Evolutionary conservation across 1,140 invertebrate species (phyloP), one percentile per base, ranked within the genome.

Genomic region (Orius insidiosus): DNA sequence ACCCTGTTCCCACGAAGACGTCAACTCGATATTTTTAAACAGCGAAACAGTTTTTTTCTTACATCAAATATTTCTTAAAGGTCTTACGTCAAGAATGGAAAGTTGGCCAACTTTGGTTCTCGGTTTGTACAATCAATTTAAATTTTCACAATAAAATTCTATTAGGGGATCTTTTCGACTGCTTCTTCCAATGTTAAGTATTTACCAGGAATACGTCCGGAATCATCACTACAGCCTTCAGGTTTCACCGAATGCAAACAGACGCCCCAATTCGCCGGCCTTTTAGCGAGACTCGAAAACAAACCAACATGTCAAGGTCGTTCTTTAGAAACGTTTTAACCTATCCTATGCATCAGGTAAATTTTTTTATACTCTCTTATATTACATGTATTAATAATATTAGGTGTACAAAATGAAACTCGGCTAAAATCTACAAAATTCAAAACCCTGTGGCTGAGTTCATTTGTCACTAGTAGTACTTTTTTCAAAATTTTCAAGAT

Each of bases 161-260:
- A 3, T 15, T 67, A 88, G 85, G 85, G 57, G 88, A 93, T 66
- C 67, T 93, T 54, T 93, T 93, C 65, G 85, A 92, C 63, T 93
- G 84, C 64, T 92, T 54, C 70, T 92, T 49, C 87, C 88, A 36
- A 92, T 93, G 86, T 66, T 93, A 58, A 82, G 78, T 55, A 93
- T 93, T 60, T 93, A 93, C 67, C 87, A 93, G 67, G 87, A 93
- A 66, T 93, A 92, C 58, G 87, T 93, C 7, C 64, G 88, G 36
- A 93, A 92, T 62, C 88, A 93, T 62, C 87, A 93, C 61, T 93
- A 88, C 66, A 86, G 83, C 50, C 68, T 93, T n/a, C 85, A 94
- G 67, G 87, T 93, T 2, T 94, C 35, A 89, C 88, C 0, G 87
- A 93, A 61, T 93, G 88, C 60, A 95, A 94, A 62, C 86, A 90